phyloP scores from a whole-genome alignment of 1,140 invertebrate genomes.

The Drosophila nigrodunni region DNA sequence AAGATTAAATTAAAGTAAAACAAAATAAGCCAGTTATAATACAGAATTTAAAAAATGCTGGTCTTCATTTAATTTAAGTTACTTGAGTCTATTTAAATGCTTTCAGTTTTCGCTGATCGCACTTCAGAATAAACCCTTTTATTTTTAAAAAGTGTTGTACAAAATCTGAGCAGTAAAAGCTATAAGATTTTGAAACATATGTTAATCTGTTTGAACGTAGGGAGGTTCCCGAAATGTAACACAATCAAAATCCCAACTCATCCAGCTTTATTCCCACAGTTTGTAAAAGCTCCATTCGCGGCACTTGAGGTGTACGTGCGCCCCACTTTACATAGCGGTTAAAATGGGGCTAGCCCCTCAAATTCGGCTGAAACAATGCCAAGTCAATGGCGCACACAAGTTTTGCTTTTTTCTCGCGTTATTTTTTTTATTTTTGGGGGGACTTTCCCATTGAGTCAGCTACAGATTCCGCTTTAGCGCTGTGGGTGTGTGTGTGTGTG shows the following conservation, averaged over 20 bases:
- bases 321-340: slow-evolving; percentile 54
- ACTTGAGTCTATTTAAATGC: no score
- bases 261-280: slow-evolving; percentile 30
- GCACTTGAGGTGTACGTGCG: slow-evolving; percentile 46
- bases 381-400: slow-evolving; percentile 66
- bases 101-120: no score
- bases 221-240: neutral
- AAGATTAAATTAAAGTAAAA: no score
- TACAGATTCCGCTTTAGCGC: neutral
- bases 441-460: slow-evolving; percentile 64
- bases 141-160: no score
- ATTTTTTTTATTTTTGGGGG: slow-evolving; percentile 28
- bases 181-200: neutral
- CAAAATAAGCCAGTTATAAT: no score
- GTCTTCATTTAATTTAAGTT: no score
- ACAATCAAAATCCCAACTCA: neutral
- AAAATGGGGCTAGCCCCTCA: slow-evolving; percentile 59
- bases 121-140: no score
- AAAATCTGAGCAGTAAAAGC: neutral
- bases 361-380: slow-evolving; percentile 70
- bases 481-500: slow-evolving; percentile 5
- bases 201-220: neutral
- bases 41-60: no score
- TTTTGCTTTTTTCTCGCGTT: slow-evolving; percentile 32
- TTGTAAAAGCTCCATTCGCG: slow-evolving; percentile 1